phyloP scores from a whole-genome alignment of 2,888 invertebrate species.

The Drosophila merina region DNA sequence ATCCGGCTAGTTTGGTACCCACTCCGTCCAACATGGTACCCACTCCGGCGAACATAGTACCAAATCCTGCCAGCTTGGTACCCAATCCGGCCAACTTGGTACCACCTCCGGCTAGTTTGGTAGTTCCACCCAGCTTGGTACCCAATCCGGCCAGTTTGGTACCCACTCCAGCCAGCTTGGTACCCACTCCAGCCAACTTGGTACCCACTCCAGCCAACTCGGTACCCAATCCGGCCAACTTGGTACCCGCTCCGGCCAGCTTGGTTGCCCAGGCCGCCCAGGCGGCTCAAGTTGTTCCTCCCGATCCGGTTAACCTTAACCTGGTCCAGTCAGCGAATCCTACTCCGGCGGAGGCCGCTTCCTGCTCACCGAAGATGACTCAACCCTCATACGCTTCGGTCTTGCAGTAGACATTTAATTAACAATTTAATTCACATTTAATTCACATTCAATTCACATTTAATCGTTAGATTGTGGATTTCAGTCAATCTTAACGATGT shows the following conservation, averaged over 20 bases:
- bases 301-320: not conserved
- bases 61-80: too few species aligned
- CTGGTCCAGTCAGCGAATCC: not conserved
- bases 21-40: too few species aligned
- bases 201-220: too few species aligned
- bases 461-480: not conserved
- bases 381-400: slow-evolving; percentile 10
- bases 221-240: too few species aligned
- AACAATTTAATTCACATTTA: not conserved
- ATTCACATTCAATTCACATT: not conserved
- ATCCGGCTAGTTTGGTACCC: too few species aligned
- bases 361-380: not conserved
- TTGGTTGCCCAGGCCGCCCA: not conserved
- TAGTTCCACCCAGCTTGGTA: too few species aligned
- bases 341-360: not conserved
- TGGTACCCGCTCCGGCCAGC: not conserved
- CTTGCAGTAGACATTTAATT: not conserved
- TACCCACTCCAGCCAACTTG: too few species aligned
- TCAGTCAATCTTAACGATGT: not conserved
- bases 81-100: too few species aligned
- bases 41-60: too few species aligned
- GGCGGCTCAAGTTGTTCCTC: not conserved
- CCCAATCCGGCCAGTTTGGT: too few species aligned
- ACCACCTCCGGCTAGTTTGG: too few species aligned
- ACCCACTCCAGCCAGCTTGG: too few species aligned